Evolutionary conservation across 2,113 vertebrate genomes (phyloP).

Genomic region (Onychostruthus taczanowskii): DNA sequence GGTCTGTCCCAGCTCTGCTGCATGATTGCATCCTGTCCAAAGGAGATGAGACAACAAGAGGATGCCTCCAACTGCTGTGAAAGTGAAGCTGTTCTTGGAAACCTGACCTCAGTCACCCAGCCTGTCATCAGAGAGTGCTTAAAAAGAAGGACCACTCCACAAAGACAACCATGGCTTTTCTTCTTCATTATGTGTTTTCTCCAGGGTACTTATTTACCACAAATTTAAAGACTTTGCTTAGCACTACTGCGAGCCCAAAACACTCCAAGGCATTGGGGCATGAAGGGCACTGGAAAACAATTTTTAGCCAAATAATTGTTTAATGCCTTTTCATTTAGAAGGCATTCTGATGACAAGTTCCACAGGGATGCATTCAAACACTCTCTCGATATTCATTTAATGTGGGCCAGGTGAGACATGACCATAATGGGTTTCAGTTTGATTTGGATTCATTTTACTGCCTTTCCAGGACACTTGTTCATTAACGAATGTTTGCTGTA

Average conservation of each 20-base stretch:
- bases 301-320: background rate
- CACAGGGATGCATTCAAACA: background rate
- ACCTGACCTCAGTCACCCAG: background rate
- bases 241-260: background rate
- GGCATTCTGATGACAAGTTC: background rate
- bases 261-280: background rate
- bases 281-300: background rate
- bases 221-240: background rate
- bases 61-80: background rate
- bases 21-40: fast-evolving
- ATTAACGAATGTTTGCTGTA: background rate
- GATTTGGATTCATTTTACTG: background rate
- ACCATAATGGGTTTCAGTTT: background rate
- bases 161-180: background rate
- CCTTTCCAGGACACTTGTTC: background rate
- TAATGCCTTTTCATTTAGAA: background rate
- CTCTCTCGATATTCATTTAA: background rate
- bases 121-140: background rate
- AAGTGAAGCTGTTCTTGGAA: background rate
- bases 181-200: background rate
- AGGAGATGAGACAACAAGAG: background rate
- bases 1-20: background rate
- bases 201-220: background rate
- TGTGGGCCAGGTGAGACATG: background rate
- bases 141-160: background rate